Conservation (phyloP, 2,113 vertebrate species). For the Ursus arctos region DNA sequence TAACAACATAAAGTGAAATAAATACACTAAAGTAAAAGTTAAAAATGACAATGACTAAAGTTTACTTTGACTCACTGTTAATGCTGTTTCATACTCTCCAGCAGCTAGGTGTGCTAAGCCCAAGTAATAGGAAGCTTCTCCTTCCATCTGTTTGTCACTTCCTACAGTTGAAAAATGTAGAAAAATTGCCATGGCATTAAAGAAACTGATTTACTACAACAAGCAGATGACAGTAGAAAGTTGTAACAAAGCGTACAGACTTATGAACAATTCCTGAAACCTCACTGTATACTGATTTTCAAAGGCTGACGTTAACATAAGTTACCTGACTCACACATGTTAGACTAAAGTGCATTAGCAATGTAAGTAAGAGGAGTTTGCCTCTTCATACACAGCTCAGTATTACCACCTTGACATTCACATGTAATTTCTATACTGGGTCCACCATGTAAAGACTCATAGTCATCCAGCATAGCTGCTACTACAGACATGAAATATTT, state of each 20-base stretch:
- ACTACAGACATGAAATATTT: neutral
- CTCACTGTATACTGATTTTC: neutral
- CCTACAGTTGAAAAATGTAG: slow-evolving; percentile 82
- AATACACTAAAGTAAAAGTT: neutral
- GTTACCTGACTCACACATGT: neutral
- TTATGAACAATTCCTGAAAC: slow-evolving; percentile 11
- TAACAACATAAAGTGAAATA: neutral
- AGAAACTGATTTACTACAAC: neutral
- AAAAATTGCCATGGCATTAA: slow-evolving; percentile 1
- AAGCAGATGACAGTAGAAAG: neutral
- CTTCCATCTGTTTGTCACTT: slow-evolving; percentile 86
- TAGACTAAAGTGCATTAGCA: neutral
- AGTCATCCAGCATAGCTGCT: neutral
- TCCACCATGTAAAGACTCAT: neutral
- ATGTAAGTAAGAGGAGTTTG: neutral
- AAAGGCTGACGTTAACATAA: neutral
- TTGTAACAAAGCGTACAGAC: neutral
- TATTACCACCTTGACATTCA: neutral
- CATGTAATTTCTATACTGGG: neutral
- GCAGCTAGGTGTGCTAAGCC: slow-evolving; percentile 88
- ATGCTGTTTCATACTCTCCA: slow-evolving; percentile 87
- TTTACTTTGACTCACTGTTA: slow-evolving; percentile 86
- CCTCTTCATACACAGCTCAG: neutral
- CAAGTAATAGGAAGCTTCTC: slow-evolving; percentile 89
- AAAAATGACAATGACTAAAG: neutral